A percentile compares a stretch with the other conserved stretches of the same genome.
These are phyloP conservation scores for Arenicola marina DNA, from an alignment of 2,888 invertebrate species.

Conservation along the genomic window DNA sequence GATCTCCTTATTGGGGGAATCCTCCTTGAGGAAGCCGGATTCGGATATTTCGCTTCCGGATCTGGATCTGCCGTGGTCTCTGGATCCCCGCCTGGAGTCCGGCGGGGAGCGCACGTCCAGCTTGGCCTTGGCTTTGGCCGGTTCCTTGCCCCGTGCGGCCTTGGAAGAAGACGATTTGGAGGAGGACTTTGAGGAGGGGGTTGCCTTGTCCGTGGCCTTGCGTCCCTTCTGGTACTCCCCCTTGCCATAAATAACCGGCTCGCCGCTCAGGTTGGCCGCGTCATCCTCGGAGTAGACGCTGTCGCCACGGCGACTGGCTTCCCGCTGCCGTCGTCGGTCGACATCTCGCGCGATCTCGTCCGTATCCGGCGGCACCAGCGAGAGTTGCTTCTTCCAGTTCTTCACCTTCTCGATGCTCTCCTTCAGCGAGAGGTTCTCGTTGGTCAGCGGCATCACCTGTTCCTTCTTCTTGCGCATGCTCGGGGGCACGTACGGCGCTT, in stretches of 20 bases:
- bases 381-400: slow-evolving; percentile 54
- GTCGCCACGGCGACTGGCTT: not conserved
- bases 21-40: slow-evolving; percentile 30
- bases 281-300: not conserved
- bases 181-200: not conserved
- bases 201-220: slow-evolving; percentile 1
- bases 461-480: not conserved
- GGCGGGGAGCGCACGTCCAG: not conserved
- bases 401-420: slow-evolving; percentile 60
- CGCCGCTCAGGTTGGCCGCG: not conserved
- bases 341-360: not conserved
- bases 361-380: slow-evolving; percentile 34
- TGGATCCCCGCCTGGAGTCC: not conserved
- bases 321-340: not conserved
- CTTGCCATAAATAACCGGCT: slow-evolving; percentile 9
- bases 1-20: slow-evolving; percentile 42
- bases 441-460: slow-evolving; percentile 40
- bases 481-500: not conserved
- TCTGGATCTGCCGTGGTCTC: not conserved
- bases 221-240: not conserved
- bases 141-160: no score
- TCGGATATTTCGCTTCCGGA: slow-evolving; percentile 10
- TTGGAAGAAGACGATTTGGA: no score
- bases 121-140: no score
- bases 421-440: slow-evolving; percentile 50